Evolutionary conservation across 2,888 invertebrate genomes (phyloP).

Genomic region (Thereva unica): DNA sequence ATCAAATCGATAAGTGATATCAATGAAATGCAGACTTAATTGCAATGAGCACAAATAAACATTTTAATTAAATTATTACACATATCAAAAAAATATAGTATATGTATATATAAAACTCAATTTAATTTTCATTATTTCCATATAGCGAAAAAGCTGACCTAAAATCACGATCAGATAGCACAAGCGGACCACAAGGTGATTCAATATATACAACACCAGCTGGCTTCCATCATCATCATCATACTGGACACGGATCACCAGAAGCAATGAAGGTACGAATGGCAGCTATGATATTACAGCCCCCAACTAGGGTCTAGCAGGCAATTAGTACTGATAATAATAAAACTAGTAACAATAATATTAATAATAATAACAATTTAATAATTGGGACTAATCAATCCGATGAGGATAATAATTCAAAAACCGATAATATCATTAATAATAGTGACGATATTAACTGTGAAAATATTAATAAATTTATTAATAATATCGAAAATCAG

Average conservation of each 20-base stretch:
- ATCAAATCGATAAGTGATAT: neutral
- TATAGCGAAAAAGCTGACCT: constrained; percentile 59
- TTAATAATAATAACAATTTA: constrained; percentile 28
- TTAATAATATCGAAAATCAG: constrained; percentile 26
- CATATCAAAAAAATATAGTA: no score
- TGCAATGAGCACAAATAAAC: neutral
- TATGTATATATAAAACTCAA: no score
- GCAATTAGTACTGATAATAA: constrained; percentile 54
- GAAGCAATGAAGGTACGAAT: constrained; percentile 88
- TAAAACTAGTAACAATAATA: constrained; percentile 40
- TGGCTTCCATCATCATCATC: constrained; percentile 53
- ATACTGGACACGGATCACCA: constrained; percentile 62
- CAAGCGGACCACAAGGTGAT: constrained; percentile 71
- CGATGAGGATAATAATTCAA: constrained; percentile 15
- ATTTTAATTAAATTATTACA: neutral
- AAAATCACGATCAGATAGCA: constrained; percentile 59
- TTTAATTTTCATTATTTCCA: no score
- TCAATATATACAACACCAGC: constrained; percentile 71
- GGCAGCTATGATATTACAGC: constrained; percentile 86
- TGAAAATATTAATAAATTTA: constrained; percentile 15
- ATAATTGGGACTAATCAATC: constrained; percentile 24
- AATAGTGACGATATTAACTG: constrained; percentile 29
- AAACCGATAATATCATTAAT: constrained; percentile 21
- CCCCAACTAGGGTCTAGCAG: constrained; percentile 78
- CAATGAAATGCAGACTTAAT: neutral